Evolutionary conservation across 2,113 vertebrate genomes (phyloP).

Genomic region (Cyanoliseus patagonus): DNA sequence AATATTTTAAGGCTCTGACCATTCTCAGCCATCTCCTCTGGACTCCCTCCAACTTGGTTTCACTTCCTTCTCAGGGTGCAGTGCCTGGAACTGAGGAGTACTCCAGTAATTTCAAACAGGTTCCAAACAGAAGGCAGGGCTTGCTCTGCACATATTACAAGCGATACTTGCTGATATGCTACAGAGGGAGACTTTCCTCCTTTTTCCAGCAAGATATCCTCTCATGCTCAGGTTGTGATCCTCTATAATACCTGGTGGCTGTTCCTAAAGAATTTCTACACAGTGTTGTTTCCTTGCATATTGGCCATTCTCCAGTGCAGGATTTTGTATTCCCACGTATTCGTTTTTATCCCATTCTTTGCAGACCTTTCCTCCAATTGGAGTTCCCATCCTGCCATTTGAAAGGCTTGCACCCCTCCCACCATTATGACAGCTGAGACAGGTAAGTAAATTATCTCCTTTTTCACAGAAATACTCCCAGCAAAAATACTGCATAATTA

Average conservation of each 20-base stretch:
- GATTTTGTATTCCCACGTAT: neutral
- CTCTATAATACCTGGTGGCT: neutral
- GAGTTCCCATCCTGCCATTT: neutral
- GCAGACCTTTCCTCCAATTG: neutral
- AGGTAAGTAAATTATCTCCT: neutral
- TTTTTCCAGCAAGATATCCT: neutral
- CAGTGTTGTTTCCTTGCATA: neutral
- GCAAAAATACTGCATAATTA: neutral
- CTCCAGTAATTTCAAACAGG: neutral
- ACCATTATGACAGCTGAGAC: neutral
- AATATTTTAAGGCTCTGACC: neutral
- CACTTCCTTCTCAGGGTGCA: neutral
- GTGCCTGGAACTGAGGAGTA: neutral
- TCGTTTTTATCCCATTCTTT: neutral
- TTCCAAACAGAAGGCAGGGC: accelerated
- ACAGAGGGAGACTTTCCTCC: neutral
- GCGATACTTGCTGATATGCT: neutral
- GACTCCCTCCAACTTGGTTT: neutral
- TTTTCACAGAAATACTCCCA: neutral
- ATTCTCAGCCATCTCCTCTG: neutral
- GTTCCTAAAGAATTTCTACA: neutral
- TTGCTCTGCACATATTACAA: neutral
- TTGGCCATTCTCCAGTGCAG: neutral
- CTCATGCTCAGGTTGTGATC: neutral
- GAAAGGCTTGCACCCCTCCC: neutral